phyloP scores from a whole-genome alignment of 2,113 vertebrate species.

The Hyla sarda region DNA sequence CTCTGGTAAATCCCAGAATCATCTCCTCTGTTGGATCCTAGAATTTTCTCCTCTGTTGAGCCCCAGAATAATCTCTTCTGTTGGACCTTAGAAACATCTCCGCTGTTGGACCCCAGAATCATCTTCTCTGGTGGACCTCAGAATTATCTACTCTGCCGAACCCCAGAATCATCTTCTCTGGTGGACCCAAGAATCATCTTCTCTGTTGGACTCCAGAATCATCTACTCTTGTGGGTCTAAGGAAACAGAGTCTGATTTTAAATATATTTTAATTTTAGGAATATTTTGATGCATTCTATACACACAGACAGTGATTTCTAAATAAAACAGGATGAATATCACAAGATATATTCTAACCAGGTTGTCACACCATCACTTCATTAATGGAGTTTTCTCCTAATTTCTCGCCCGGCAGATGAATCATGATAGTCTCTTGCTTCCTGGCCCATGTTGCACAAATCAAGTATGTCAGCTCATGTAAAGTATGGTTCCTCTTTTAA shows the following conservation, averaged over 20 bases:
- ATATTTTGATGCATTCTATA: not conserved
- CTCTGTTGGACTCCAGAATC: no score
- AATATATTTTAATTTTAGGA: no score
- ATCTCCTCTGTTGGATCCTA: no score
- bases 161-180: not conserved
- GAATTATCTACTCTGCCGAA: no score
- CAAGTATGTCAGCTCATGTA: conserved; percentile 16
- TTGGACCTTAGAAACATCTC: no score
- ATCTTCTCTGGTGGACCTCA: no score
- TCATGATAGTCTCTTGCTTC: conserved; percentile 26
- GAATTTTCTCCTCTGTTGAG: no score
- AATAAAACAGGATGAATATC: not conserved
- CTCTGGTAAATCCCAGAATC: no score
- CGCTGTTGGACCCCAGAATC: no score
- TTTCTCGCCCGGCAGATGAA: conserved; percentile 28
- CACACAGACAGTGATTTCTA: not conserved
- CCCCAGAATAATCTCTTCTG: no score
- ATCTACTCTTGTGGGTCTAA: no score
- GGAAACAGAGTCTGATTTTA: no score
- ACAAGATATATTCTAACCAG: not conserved
- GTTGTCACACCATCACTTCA: not conserved
- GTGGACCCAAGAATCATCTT: not conserved
- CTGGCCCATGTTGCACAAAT: conserved; percentile 50
- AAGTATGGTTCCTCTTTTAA: conserved; percentile 30
- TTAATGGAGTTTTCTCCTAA: conserved; percentile 40